These are phyloP conservation scores for Balanococcus diminutus DNA, from an alignment of 2,888 invertebrate genomes.

Conservation along the genomic window DNA sequence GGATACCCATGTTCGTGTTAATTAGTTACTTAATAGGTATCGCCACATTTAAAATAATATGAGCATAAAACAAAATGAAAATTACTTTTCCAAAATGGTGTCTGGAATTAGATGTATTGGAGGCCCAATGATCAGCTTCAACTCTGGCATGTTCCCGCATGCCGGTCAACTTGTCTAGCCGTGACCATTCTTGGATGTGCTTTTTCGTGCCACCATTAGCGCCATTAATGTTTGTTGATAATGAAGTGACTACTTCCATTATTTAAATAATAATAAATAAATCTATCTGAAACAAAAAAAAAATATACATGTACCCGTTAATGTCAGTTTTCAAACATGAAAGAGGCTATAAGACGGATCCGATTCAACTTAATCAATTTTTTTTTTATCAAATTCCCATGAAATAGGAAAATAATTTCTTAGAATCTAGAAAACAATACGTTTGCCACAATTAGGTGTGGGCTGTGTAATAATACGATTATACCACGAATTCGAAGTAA, in stretches of 20 bases:
- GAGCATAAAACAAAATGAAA: not conserved
- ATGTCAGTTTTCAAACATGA: not conserved
- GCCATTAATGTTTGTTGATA: conserved; percentile 21
- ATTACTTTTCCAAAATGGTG: conserved; percentile 66
- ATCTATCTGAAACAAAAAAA: conserved; percentile 27
- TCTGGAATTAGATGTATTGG: conserved; percentile 63
- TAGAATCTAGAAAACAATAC: conserved; percentile 7
- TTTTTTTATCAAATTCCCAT: not conserved
- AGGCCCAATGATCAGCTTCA: conserved; percentile 66
- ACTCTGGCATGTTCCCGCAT: conserved; percentile 66
- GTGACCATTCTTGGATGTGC: conserved; percentile 66
- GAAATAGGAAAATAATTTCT: conserved; percentile 14
- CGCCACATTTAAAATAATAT: not conserved
- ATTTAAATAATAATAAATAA: not conserved
- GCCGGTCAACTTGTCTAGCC: conserved; percentile 65
- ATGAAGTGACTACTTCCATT: conserved; percentile 49
- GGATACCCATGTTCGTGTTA: too few species aligned
- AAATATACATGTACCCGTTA: not conserved
- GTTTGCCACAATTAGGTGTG: not conserved
- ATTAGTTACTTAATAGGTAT: not conserved
- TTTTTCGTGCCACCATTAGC: conserved; percentile 60
- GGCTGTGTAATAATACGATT: not conserved
- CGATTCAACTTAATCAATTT: not conserved
- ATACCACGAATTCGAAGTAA: conserved; percentile 5
- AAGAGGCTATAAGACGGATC: not conserved